Conservation (phyloP, 2,113 vertebrate genomes). For the Saccopteryx bilineata region DNA sequence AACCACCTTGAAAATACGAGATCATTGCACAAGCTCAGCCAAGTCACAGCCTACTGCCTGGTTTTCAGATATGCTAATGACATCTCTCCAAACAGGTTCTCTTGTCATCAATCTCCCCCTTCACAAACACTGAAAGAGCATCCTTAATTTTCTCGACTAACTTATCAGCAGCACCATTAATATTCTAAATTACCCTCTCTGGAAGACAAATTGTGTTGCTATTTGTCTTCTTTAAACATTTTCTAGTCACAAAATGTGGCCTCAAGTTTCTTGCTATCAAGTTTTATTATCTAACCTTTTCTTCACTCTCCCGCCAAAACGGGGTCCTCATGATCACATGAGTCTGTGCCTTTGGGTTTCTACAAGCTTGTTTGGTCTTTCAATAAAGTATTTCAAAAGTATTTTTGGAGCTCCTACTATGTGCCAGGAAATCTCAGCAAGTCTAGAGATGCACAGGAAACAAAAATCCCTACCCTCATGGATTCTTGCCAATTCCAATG, state of each 20-base stretch:
- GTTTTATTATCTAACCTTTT: conserved; percentile 18
- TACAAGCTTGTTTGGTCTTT: not conserved
- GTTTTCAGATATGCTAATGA: not conserved
- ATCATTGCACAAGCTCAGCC: not conserved
- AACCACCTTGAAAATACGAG: not conserved
- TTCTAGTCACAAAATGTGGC: conserved; percentile 47
- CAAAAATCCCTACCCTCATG: not conserved
- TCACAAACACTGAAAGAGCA: conserved; percentile 16
- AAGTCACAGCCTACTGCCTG: not conserved
- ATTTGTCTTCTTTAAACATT: conserved; percentile 75
- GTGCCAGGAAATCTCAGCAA: not conserved
- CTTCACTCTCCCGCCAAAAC: not conserved
- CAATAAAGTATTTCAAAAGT: not conserved
- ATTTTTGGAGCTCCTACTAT: not conserved
- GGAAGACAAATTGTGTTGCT: conserved; percentile 68
- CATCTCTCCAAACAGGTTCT: not conserved
- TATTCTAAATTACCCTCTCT: conserved; percentile 75
- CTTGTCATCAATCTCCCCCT: conserved; percentile 60
- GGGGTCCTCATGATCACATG: not conserved
- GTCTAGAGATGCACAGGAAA: not conserved
- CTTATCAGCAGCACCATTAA: conserved; percentile 79
- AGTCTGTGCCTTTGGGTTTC: not conserved
- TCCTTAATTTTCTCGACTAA: conserved; percentile 72
- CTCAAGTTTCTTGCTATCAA: not conserved
- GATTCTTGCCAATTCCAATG: not conserved